phyloP scores from a whole-genome alignment of 1,140 invertebrate species.

The Drosophila rufa region DNA sequence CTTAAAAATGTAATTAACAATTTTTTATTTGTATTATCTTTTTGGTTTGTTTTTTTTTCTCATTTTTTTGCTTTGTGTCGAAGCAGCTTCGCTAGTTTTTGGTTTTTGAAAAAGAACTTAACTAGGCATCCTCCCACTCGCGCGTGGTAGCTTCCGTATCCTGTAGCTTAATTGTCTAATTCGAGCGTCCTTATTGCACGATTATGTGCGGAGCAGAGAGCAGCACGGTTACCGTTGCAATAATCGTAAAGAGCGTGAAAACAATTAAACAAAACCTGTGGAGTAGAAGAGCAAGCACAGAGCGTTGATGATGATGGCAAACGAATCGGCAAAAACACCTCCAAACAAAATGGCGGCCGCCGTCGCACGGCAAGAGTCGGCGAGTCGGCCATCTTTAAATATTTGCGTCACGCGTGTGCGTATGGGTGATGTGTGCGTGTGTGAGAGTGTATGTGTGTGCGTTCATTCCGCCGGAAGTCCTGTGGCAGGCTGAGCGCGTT shows the following conservation, averaged over 20 bases:
- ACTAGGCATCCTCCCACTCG: slow-evolving; percentile 47
- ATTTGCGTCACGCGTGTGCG: slow-evolving; percentile 60
- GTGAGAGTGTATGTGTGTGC: slow-evolving; percentile 4
- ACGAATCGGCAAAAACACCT: slow-evolving; percentile 6
- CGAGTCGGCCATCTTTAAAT: slow-evolving; percentile 56
- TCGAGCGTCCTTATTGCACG: slow-evolving; percentile 90
- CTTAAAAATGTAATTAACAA: slow-evolving; percentile 85
- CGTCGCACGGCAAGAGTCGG: slow-evolving; percentile 22
- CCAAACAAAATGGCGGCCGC: slow-evolving; percentile 54
- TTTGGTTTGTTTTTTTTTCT: slow-evolving; percentile 16
- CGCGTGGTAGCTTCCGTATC: slow-evolving; percentile 38
- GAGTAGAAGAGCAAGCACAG: slow-evolving; percentile 56
- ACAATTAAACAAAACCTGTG: slow-evolving; percentile 97
- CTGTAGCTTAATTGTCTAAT: slow-evolving; percentile 71
- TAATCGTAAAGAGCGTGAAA: slow-evolving; percentile 98
- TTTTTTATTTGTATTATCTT: slow-evolving; percentile 62
- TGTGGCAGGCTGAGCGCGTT: slow-evolving; percentile 41
- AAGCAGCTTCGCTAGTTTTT: slow-evolving; percentile 72
- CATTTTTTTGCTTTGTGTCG: slow-evolving; percentile 52
- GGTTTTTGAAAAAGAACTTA: slow-evolving; percentile 75
- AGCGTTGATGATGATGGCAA: slow-evolving; percentile 3
- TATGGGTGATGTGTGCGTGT: slow-evolving; percentile 12
- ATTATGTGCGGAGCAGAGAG: slow-evolving; percentile 98
- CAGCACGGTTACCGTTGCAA: slow-evolving; percentile 97
- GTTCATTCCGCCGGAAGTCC: slow-evolving; percentile 66